Evolutionary conservation across 2,888 invertebrate genomes (phyloP), one percentile per base, ranked within the genome.

Genomic region (Seira ritae): DNA sequence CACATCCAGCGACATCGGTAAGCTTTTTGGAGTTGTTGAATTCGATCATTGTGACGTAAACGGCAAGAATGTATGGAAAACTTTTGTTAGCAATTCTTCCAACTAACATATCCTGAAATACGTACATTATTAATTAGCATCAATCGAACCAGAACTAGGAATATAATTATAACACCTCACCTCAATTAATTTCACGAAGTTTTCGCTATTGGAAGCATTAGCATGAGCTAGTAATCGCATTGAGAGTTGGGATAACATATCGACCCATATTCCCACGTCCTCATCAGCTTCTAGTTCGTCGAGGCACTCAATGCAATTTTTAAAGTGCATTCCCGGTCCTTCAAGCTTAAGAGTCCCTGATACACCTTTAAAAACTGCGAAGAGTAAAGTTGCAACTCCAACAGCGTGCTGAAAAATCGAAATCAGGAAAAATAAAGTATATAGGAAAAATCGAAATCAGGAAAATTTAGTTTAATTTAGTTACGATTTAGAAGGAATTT

Each of bases 301-400:
- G 0, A 84, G 17, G 55, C 70, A 84, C 8, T 17, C 37, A 10
- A 84, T n/a, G 37, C 84, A 84, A 15, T 76, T 31, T 22, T 73
- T 74, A 1, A 85, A 66, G 10, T 80, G 73, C 62, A 85, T 66
- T 42, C 85, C 85, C n/a, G 80, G 84, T 1, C 85, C 85, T 60
- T 68, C 17, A 19, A 85, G 73, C 60, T 85, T 85, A 2, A 85
- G n/a, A 0, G 85, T 80, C 0, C 95, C 94, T 82, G 94, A 92
- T 0, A 96, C 94, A 37, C 98, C 98, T 90, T 94, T 94, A 65
- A 97, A 91, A 78, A 97, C 95, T 92, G 98, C 97, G 92, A 96
- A 98, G 79, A 98, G 92, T 22, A 98, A 92, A 88, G 95, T 94
- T 0, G 97, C 97, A 91, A 96, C 95, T 3, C 98, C 98, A 73